Evolutionary conservation across 2,888 invertebrate species (phyloP), one percentile per base, ranked within the genome.

Genomic region (Criorhina ranunculi): DNA sequence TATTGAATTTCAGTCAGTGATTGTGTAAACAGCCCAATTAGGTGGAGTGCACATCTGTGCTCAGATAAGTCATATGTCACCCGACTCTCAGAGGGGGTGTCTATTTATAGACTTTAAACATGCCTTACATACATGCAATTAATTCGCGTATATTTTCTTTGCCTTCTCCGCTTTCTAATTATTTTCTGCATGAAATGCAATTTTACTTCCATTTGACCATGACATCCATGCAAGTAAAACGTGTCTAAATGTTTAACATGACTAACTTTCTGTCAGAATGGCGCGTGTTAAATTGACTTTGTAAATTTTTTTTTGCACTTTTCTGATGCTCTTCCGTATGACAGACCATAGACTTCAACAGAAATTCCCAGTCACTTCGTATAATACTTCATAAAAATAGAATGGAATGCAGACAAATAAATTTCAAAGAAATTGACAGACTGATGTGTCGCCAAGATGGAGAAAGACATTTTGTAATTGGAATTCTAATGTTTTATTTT

Each of bases 181-280:
- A 46, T 53, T 66, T 72, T 31, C 67, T 60, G 29, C 67, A 83
- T 67, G 49, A 57, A 75, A 79, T 69, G 69, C 64, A 75, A 64
- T 79, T 75, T 46, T 42, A 66, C 17, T 57, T 75, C 35, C 76
- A 80, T 62, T 72, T 80, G 75, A 76, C 79, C 86, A 79, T 86
- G 87, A 67, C 62, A 86, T 70, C 82, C 79, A 77, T 60, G 42
- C 31, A 46, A 24, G 4, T 1, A 3, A 24, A 59, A 66, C 66
- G 42, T 17, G 40, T 37, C 7, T 12, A 5, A 37, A 24, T n/a
- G n/a, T n/a, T n/a, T 37, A 60, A 60, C 44, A 73, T 83, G 83
- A 83, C 49, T 78, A 73, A 79, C 62, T 51, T 29, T n/a, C 55
- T 55, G 55, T 60, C 53, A 33, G 64, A 66, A 42, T 82, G 15